A percentile compares a stretch with the other conserved stretches of the same genome.
Evolutionary conservation across 2,797 vertebrate genomes (phyloP).

Genomic region (Lagocephalus sceleratus): DNA sequence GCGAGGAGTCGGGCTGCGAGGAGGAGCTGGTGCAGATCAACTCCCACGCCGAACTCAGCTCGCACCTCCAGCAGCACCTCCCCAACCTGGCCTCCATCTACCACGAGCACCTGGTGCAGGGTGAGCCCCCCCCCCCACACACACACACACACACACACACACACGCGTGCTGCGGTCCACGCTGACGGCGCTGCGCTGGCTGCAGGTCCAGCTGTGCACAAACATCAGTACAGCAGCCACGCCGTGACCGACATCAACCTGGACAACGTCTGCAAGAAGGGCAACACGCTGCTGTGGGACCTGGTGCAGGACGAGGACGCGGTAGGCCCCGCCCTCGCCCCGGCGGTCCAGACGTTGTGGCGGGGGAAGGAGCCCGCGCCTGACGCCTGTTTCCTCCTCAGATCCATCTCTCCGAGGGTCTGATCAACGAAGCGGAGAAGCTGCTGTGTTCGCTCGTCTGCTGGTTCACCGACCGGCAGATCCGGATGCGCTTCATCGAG

Average conservation of each 20-base stretch:
- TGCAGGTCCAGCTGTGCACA: conserved; percentile 91
- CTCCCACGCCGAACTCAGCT: conserved; percentile 95
- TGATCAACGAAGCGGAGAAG: conserved; percentile 98
- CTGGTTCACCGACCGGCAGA: conserved; percentile 99
- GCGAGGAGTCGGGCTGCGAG: conserved; percentile 97
- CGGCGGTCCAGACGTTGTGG: no score
- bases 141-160: not conserved
- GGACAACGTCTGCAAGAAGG: conserved; percentile 98
- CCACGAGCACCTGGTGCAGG: conserved; percentile 96
- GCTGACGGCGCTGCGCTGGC: fast-evolving
- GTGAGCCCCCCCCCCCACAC: conserved; percentile 59
- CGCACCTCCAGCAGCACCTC: conserved; percentile 96
- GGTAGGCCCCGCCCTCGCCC: conserved; percentile 79
- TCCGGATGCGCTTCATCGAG: conserved; percentile 99
- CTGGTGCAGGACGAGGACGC: conserved; percentile 98
- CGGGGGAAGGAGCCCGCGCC: no score
- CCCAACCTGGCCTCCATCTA: conserved; percentile 98
- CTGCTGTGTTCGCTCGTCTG: conserved; percentile 97
- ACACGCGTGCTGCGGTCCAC: not conserved
- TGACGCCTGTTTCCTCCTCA: conserved; percentile 42
- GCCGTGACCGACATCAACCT: conserved; percentile 97
- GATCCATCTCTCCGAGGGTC: conserved; percentile 96
- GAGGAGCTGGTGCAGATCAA: conserved; percentile 98
- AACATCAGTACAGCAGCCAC: conserved; percentile 91
- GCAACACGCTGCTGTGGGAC: conserved; percentile 97